These are phyloP conservation scores for Brachionus calyciflorus DNA, from an alignment of 1,140 invertebrate genomes.

Conservation along the genomic window DNA sequence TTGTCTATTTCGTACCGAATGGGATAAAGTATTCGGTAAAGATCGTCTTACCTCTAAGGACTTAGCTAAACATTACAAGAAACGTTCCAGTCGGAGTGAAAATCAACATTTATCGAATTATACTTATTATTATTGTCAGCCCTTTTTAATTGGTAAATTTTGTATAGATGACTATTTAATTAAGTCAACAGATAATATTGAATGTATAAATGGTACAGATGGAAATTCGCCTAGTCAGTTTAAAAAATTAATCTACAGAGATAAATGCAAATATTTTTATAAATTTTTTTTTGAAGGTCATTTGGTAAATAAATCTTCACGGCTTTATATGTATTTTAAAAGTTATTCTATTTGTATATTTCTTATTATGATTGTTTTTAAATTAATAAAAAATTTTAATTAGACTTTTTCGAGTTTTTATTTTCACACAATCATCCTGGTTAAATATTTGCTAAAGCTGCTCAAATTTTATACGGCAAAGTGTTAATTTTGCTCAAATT, in stretches of 20 bases:
- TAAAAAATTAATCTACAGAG: constrained; percentile 1
- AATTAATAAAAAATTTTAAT: too few relatives aligned
- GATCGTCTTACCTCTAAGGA: background rate
- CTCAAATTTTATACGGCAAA: too few relatives aligned
- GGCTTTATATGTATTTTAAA: background rate
- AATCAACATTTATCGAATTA: background rate
- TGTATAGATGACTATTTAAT: constrained; percentile 39
- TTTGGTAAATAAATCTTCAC: background rate
- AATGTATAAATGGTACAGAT: constrained; percentile 33
- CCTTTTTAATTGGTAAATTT: constrained; percentile 33
- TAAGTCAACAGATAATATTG: constrained; percentile 1
- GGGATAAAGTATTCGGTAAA: constrained; percentile 34
- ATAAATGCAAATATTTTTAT: constrained; percentile 35
- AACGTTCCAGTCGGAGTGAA: background rate
- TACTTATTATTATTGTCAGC: constrained; percentile 35
- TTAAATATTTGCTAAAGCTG: too few relatives aligned
- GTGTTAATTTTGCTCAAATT: too few relatives aligned
- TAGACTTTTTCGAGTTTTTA: too few relatives aligned
- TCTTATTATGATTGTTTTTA: too few relatives aligned
- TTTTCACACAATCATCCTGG: too few relatives aligned
- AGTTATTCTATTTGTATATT: constrained; percentile 6
- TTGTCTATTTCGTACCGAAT: constrained; percentile 41
- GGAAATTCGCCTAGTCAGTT: constrained; percentile 4
- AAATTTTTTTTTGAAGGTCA: constrained; percentile 23
- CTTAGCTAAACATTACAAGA: background rate